Evolutionary conservation across 2,797 vertebrate genomes (phyloP).

Genomic region (Podarcis lilfordi): DNA sequence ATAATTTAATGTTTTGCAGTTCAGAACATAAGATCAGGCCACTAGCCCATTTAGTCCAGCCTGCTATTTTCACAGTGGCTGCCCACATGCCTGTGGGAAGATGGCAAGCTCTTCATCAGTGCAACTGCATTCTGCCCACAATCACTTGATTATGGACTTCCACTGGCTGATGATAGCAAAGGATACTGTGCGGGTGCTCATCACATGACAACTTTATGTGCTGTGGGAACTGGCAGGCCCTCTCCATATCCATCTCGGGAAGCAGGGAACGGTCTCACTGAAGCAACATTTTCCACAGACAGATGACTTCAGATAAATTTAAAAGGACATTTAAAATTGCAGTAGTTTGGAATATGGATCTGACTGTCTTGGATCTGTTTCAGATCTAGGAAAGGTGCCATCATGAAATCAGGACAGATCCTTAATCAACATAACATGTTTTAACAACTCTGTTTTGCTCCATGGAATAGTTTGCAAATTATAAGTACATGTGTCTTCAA

Average conservation of each 20-base stretch:
- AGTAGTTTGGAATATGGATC: neutral
- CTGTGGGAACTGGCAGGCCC: neutral
- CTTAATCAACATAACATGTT: neutral
- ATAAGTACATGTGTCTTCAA: neutral
- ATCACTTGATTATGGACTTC: no score
- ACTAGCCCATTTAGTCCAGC: no score
- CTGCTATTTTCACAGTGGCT: no score
- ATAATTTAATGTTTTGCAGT: no score
- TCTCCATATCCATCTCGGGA: no score
- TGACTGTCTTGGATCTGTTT: neutral
- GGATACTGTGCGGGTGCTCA: no score
- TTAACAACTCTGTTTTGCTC: neutral
- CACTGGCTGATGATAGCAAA: no score
- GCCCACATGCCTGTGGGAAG: no score
- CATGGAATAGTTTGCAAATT: conserved; percentile 2
- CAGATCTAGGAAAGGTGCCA: neutral
- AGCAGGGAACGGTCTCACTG: neutral
- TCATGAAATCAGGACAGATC: neutral
- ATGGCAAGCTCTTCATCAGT: no score
- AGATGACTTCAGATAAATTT: neutral
- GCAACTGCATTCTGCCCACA: no score
- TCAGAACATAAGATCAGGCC: no score
- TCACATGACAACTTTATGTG: neutral
- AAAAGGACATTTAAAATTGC: neutral
- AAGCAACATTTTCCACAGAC: neutral